Percentiles rank a stretch among this genome's conserved stretches.
These are phyloP conservation scores for Rousettus leschenaultii DNA, from an alignment of 2,113 vertebrate species.

Conservation along the genomic window DNA sequence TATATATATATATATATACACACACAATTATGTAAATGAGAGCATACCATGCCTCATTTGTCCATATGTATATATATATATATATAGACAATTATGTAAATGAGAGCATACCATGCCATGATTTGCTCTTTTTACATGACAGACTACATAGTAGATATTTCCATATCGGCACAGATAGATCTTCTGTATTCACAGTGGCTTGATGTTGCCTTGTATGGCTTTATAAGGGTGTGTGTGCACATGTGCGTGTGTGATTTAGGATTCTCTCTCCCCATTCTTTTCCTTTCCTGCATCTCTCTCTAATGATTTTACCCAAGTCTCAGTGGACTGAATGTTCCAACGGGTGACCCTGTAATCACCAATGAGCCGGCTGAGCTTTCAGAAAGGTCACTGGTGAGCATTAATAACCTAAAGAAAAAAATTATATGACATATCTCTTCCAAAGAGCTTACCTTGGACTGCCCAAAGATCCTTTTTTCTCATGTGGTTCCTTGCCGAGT, in stretches of 20 bases:
- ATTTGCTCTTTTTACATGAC: neutral
- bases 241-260: neutral
- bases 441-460: constrained; percentile 44
- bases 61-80: too few relatives aligned
- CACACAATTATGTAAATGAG: too few relatives aligned
- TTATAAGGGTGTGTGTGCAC: neutral
- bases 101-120: neutral
- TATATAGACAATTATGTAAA: too few relatives aligned
- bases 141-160: neutral
- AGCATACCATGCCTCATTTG: too few relatives aligned
- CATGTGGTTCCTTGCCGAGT: neutral
- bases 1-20: too few relatives aligned
- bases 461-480: neutral
- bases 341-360: neutral
- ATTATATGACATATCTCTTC: neutral
- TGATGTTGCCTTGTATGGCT: neutral
- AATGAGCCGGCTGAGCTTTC: neutral
- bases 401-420: neutral
- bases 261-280: neutral
- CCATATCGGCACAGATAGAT: neutral
- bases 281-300: neutral
- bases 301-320: neutral
- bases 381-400: neutral
- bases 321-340: neutral
- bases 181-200: neutral